A percentile compares a stretch with the other conserved stretches of the same genome.
These are phyloP conservation scores for Neostethus bicornis DNA, from an alignment of 2,797 vertebrate species.

Conservation along the genomic window DNA sequence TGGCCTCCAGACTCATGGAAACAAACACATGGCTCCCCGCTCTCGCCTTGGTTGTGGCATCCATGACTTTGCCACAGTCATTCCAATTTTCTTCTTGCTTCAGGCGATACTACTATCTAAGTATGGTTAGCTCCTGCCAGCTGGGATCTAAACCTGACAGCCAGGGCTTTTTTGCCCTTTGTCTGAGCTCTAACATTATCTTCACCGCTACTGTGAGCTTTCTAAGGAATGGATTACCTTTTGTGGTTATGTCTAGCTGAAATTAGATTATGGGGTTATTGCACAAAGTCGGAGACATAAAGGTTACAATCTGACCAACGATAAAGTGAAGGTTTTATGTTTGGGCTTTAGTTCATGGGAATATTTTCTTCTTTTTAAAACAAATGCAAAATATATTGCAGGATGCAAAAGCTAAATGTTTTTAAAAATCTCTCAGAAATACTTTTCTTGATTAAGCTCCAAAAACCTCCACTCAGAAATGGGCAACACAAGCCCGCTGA, in stretches of 20 bases:
- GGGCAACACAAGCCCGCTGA: no score
- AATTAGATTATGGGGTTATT: constrained; percentile 18
- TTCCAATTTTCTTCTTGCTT: constrained; percentile 69
- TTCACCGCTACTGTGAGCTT: constrained; percentile 31
- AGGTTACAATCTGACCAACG: not conserved
- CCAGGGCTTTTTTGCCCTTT: constrained; percentile 56
- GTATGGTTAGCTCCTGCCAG: constrained; percentile 63
- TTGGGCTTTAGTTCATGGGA: not conserved
- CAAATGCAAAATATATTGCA: not conserved
- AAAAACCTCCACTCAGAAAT: not conserved
- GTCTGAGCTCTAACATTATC: constrained; percentile 56
- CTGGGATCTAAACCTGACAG: constrained; percentile 68
- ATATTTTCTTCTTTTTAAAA: not conserved
- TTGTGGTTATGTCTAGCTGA: constrained; percentile 30
- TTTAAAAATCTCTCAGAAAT: not conserved
- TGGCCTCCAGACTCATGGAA: constrained; percentile 68
- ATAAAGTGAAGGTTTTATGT: no score
- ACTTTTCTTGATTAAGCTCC: not conserved
- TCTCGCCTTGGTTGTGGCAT: constrained; percentile 59
- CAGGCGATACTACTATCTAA: constrained; percentile 59
- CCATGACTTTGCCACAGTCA: constrained; percentile 71
- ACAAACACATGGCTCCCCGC: constrained; percentile 72
- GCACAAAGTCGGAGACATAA: not conserved
- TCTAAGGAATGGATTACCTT: constrained; percentile 41
- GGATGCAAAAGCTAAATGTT: not conserved